Conservation (phyloP, 2,113 vertebrate species). For the Hyaena hyaena region DNA sequence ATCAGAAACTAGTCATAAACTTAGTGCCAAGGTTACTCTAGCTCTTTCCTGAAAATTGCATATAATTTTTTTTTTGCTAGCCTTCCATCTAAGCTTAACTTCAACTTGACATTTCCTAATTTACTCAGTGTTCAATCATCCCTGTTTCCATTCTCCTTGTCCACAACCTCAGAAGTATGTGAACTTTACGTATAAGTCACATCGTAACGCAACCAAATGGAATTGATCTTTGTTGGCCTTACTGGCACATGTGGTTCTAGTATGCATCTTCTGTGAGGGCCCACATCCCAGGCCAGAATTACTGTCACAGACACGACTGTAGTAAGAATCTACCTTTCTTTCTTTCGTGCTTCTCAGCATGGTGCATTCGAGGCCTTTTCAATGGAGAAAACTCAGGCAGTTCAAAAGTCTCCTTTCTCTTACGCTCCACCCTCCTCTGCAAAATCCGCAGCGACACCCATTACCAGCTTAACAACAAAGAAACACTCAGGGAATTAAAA, state of each 20-base stretch:
- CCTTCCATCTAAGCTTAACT: not conserved
- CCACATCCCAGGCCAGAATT: not conserved
- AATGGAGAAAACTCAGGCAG: not conserved
- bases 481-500: not conserved
- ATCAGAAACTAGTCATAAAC: not conserved
- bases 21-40: not conserved
- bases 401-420: not conserved
- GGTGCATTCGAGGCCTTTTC: not conserved
- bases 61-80: not conserved
- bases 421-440: too few relatives aligned
- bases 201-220: not conserved
- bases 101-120: not conserved
- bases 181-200: not conserved
- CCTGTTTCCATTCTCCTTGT: not conserved
- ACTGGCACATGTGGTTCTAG: not conserved
- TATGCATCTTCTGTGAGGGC: not conserved
- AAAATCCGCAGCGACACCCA: rapidly evolving
- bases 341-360: too few relatives aligned
- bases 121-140: not conserved
- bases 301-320: rapidly evolving
- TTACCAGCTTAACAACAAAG: not conserved
- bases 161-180: not conserved
- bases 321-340: not conserved
- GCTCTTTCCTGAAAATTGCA: constrained; percentile 15
- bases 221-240: not conserved